Evolutionary conservation across 1,140 invertebrate species (phyloP).

Genomic region (Trichonephila inaurata): DNA sequence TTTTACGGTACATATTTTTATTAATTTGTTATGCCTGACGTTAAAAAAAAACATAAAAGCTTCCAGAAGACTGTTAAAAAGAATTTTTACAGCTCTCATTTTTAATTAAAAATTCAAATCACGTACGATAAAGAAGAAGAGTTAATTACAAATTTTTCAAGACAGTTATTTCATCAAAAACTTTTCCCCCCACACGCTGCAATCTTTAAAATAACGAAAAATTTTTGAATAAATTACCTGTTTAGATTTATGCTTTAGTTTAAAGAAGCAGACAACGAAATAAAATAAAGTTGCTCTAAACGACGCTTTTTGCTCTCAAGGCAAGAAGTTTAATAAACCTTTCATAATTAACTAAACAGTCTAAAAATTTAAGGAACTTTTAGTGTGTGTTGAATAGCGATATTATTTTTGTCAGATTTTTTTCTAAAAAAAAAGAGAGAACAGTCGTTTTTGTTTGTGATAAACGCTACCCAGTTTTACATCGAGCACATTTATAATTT

Average conservation of each 20-base stretch:
- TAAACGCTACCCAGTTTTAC: background rate
- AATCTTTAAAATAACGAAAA: background rate
- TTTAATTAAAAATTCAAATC: constrained; percentile 42
- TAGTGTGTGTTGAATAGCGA: background rate
- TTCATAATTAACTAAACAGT: background rate
- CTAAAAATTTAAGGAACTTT: background rate
- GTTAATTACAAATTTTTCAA: constrained; percentile 11
- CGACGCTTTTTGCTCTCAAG: background rate
- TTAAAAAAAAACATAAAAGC: background rate
- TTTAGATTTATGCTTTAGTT: background rate
- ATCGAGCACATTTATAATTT: background rate
- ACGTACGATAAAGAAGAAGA: background rate
- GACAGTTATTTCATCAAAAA: constrained; percentile 18
- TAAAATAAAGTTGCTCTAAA: background rate
- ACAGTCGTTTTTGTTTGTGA: background rate
- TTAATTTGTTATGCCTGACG: background rate
- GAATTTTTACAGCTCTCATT: background rate
- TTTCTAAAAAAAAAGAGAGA: too few species aligned
- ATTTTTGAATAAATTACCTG: constrained; percentile 26
- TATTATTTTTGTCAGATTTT: background rate
- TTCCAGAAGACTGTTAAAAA: background rate
- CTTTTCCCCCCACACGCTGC: background rate
- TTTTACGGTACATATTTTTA: background rate
- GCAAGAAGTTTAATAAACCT: background rate
- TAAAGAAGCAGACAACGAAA: background rate